A percentile compares a stretch with the other conserved stretches of the same genome.
phyloP scores from a whole-genome alignment of 2,888 invertebrate genomes.

The Eristalis intricaria region DNA sequence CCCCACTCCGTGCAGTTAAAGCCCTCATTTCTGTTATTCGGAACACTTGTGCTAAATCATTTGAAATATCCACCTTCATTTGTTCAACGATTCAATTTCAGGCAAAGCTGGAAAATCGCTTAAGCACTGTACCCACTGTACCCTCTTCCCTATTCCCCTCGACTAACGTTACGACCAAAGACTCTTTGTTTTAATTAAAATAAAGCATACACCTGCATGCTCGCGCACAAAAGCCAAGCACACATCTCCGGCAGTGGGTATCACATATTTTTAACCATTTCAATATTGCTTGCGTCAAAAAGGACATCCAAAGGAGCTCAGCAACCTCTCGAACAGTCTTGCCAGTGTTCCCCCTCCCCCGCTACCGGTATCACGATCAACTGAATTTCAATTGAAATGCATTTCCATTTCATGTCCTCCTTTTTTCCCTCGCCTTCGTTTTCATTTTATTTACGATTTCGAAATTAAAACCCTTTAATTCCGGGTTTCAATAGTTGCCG shows the following conservation, averaged over 20 bases:
- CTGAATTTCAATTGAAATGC: slow-evolving; percentile 62
- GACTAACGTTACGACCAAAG: not conserved
- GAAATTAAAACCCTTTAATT: slow-evolving; percentile 60
- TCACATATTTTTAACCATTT: slow-evolving; percentile 45
- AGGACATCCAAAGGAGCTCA: slow-evolving; percentile 40
- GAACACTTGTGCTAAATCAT: no score
- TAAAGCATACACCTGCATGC: slow-evolving; percentile 15
- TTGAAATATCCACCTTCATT: no score
- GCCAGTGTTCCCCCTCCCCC: no score
- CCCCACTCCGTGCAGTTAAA: no score
- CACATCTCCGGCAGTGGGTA: not conserved
- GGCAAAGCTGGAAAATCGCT: not conserved
- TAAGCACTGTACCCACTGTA: no score
- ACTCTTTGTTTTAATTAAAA: slow-evolving; percentile 45
- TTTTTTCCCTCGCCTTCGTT: slow-evolving; percentile 1
- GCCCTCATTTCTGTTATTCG: no score
- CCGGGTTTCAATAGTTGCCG: slow-evolving; percentile 53
- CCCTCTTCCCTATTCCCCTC: not conserved
- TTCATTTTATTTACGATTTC: slow-evolving; percentile 9
- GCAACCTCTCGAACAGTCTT: slow-evolving; percentile 4
- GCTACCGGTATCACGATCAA: slow-evolving; percentile 43
- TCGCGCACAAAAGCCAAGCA: slow-evolving; percentile 6
- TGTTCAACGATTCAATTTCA: no score
- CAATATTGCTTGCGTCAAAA: slow-evolving; percentile 31
- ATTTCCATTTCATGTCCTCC: slow-evolving; percentile 36